phyloP scores from a whole-genome alignment of 2,113 vertebrate genomes.

The Centrocercus urophasianus region DNA sequence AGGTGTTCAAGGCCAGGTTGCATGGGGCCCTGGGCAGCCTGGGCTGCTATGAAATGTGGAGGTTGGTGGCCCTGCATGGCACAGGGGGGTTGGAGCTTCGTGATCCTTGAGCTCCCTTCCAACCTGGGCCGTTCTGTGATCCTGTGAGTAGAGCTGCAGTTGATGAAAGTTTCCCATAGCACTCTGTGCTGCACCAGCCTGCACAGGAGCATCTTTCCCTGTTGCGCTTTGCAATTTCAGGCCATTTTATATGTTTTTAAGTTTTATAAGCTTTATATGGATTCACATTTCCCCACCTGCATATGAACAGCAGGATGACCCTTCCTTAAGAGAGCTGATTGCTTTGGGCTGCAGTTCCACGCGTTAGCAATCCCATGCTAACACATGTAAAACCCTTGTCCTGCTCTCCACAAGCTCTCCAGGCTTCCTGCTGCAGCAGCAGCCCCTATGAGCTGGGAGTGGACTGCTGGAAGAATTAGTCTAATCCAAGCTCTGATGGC shows the following conservation, averaged over 20 bases:
- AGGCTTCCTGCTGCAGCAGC: neutral
- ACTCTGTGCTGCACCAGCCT: neutral
- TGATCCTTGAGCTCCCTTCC: no score
- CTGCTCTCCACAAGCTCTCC: neutral
- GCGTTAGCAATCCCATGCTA: neutral
- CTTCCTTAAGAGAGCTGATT: neutral
- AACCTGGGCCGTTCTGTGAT: no score
- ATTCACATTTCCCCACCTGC: neutral
- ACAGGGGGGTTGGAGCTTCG: no score
- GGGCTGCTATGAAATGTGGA: no score
- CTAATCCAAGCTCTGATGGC: neutral
- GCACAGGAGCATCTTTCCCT: neutral
- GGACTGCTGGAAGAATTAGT: neutral
- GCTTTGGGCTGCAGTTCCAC: neutral
- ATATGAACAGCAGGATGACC: neutral
- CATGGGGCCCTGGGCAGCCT: no score
- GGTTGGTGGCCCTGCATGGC: no score
- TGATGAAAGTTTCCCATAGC: neutral
- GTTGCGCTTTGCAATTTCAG: neutral
- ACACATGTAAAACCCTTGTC: neutral
- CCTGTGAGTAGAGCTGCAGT: neutral
- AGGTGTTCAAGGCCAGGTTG: no score
- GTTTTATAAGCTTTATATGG: fast-evolving
- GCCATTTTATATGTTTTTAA: neutral
- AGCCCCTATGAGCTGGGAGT: neutral